These are phyloP conservation scores for Rhynchophorus ferrugineus DNA, from an alignment of 1,140 invertebrate species.

Conservation along the genomic window DNA sequence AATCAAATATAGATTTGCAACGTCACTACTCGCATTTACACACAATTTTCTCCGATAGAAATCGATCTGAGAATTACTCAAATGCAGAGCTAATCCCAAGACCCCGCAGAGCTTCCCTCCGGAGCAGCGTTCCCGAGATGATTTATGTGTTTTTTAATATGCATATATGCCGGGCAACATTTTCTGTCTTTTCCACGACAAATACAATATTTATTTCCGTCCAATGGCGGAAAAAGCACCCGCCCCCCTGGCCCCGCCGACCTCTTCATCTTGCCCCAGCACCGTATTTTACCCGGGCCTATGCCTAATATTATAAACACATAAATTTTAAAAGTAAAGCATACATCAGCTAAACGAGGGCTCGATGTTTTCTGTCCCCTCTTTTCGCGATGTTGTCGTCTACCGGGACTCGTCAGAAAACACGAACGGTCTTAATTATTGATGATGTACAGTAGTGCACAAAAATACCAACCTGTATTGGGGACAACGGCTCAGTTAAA, in stretches of 20 bases:
- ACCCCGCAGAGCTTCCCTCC: too few relatives aligned
- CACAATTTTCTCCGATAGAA: too few relatives aligned
- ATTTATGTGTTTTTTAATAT: constrained; percentile 22
- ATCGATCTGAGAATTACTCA: too few relatives aligned
- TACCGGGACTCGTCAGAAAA: constrained; percentile 2
- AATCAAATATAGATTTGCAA: too few relatives aligned
- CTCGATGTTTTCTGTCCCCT: constrained; percentile 19
- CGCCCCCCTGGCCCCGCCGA: constrained; percentile 3
- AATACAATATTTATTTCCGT: constrained; percentile 32
- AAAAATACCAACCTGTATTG: too few relatives aligned
- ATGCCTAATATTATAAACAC: constrained; percentile 35
- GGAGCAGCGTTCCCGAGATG: constrained; percentile 8
- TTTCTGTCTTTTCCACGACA: constrained; percentile 36
- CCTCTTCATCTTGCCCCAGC: constrained; percentile 14
- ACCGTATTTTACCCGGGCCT: constrained; percentile 23
- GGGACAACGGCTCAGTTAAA: too few relatives aligned
- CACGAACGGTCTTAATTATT: not conserved
- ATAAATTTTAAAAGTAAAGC: constrained; percentile 36
- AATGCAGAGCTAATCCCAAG: too few relatives aligned
- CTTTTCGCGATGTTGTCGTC: constrained; percentile 6
- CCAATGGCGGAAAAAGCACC: constrained; percentile 18
- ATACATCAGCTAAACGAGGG: constrained; percentile 35
- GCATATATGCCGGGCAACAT: constrained; percentile 13
- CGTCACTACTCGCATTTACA: too few relatives aligned
- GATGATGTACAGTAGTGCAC: too few relatives aligned